Percentiles rank a stretch among this genome's conserved stretches.
These are phyloP conservation scores for Pangasianodon gigas DNA, from an alignment of 2,113 vertebrate species.

Conservation along the genomic window DNA sequence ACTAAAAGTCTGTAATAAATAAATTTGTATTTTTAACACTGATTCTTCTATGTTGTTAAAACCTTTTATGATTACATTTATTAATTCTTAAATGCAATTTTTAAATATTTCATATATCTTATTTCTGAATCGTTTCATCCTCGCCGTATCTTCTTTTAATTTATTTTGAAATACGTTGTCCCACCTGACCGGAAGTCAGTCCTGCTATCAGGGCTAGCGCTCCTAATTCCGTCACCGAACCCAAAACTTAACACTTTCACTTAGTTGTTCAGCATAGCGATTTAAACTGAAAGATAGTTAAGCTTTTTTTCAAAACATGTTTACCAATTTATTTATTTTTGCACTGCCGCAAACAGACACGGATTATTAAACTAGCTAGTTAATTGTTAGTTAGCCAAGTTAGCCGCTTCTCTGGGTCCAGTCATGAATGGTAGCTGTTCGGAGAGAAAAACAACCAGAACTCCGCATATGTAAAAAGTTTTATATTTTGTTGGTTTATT, in stretches of 20 bases:
- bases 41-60: neutral
- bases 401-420: neutral
- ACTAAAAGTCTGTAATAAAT: neutral
- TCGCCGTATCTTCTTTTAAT: neutral
- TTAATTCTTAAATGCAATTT: neutral
- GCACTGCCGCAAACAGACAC: neutral
- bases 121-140: too few species aligned
- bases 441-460: neutral
- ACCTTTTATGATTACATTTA: neutral
- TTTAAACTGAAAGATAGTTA: neutral
- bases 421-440: constrained; percentile 1
- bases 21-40: neutral
- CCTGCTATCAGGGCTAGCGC: neutral
- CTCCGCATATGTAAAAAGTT: neutral
- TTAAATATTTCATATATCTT: neutral
- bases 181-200: neutral
- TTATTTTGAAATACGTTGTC: neutral
- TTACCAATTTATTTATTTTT: neutral
- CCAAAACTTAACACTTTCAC: neutral
- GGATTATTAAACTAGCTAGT: neutral
- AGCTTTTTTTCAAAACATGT: neutral
- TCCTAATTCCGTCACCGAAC: neutral
- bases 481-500: neutral
- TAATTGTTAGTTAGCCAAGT: neutral
- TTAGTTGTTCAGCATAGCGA: neutral